Conservation (phyloP, 2,113 vertebrate genomes). For the Phocoena phocoena region DNA sequence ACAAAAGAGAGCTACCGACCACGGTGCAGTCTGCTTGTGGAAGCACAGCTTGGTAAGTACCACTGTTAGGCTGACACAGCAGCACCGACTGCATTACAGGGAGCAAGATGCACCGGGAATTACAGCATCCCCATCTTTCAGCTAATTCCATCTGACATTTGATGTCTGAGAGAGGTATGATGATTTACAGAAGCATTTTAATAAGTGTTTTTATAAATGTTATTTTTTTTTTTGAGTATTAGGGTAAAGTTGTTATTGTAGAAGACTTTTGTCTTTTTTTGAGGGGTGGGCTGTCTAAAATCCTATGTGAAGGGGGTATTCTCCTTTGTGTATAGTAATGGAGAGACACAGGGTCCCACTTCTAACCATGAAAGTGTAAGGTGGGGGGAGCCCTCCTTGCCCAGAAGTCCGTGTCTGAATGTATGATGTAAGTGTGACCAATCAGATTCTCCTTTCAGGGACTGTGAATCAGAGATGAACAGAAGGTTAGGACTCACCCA, state of each 20-base stretch:
- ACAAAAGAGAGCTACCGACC: neutral
- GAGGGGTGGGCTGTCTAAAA: neutral
- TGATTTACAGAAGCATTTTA: neutral
- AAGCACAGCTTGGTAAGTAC: neutral
- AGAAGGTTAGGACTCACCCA: neutral
- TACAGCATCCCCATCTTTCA: neutral
- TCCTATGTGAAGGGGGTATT: neutral
- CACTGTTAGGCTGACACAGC: neutral
- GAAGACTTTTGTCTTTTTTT: neutral
- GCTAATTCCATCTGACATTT: neutral
- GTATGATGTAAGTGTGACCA: neutral
- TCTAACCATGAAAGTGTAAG: neutral
- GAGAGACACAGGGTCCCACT: neutral
- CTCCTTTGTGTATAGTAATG: neutral
- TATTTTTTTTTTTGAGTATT: neutral
- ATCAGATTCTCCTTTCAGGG: neutral
- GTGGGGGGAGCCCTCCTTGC: too few species aligned
- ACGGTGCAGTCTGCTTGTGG: too few species aligned
- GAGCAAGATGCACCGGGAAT: neutral
- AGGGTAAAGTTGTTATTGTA: neutral
- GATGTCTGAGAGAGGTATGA: neutral
- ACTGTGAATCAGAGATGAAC: neutral
- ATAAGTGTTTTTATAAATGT: neutral
- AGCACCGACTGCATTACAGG: neutral
- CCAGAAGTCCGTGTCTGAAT: neutral